A percentile compares a stretch with the other conserved stretches of the same genome.
Evolutionary conservation across 2,797 vertebrate genomes (phyloP).

Genomic region (Pangasius mekongensis): DNA sequence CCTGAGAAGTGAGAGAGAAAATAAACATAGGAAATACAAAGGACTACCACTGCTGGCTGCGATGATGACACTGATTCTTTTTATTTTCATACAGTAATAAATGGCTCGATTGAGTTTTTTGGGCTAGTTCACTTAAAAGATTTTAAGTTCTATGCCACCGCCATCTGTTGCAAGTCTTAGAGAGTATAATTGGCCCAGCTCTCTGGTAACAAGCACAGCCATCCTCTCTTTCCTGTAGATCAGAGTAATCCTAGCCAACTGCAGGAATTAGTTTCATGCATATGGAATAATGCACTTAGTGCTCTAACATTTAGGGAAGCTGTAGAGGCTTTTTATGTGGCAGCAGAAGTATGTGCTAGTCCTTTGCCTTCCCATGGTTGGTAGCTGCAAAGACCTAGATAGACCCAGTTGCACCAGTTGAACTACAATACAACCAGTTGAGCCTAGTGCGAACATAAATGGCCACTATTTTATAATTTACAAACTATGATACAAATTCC

Average conservation of each 20-base stretch:
- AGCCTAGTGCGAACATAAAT: neutral
- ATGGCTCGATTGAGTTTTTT: neutral
- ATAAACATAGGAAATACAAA: conserved; percentile 8
- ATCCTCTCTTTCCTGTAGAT: neutral
- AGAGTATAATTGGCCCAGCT: conserved; percentile 11
- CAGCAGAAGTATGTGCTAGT: neutral
- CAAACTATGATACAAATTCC: neutral
- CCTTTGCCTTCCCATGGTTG: neutral
- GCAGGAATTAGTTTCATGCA: neutral
- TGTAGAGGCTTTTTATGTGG: neutral
- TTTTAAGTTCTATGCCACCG: neutral
- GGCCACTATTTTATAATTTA: neutral
- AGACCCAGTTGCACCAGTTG: neutral
- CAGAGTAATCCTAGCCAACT: neutral
- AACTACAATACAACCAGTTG: no score
- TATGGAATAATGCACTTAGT: conserved; percentile 1
- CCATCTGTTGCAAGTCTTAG: conserved; percentile 21
- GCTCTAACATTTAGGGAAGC: neutral
- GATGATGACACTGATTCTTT: neutral
- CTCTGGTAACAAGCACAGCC: conserved; percentile 5
- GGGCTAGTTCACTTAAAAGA: neutral
- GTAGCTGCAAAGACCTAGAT: neutral
- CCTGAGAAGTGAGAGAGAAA: conserved; percentile 24
- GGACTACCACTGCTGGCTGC: neutral
- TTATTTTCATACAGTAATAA: conserved; percentile 1